Evolutionary conservation across 2,888 invertebrate genomes (phyloP).

Genomic region (Anagyrus pseudococci): DNA sequence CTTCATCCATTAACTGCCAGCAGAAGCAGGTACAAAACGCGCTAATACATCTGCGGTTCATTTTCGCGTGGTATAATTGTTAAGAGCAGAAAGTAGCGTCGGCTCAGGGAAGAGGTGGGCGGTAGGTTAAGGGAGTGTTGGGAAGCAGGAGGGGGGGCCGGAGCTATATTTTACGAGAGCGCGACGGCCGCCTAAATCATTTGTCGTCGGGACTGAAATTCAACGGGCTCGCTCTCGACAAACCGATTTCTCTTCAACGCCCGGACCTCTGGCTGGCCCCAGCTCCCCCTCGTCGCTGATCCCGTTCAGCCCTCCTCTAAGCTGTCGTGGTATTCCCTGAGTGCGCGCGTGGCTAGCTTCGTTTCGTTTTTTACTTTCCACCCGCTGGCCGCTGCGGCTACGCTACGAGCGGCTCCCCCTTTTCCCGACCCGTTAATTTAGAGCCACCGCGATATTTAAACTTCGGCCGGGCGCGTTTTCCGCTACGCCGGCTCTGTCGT

Average conservation of each 20-base stretch:
- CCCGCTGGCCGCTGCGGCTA: no score
- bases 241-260: slow-evolving; percentile 22
- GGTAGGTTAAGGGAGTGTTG: no score
- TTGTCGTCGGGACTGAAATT: slow-evolving; percentile 17
- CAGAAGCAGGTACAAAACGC: neutral
- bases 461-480: slow-evolving; percentile 31
- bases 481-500: slow-evolving; percentile 5
- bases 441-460: slow-evolving; percentile 34
- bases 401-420: neutral
- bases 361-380: slow-evolving; percentile 1
- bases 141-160: neutral
- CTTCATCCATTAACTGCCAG: neutral
- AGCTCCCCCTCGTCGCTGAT: neutral
- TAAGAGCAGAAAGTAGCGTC: neutral
- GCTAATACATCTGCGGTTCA: neutral
- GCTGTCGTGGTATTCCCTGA: neutral
- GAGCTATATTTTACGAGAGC: slow-evolving; percentile 17
- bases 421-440: slow-evolving; percentile 24
- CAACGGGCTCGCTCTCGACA: slow-evolving; percentile 9
- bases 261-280: no score
- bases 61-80: neutral
- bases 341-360: slow-evolving; percentile 2
- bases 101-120: neutral
- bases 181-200: slow-evolving; percentile 21
- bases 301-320: neutral